Conservation (phyloP, 2,888 invertebrate species). For the Tolmerus cingulatus region DNA sequence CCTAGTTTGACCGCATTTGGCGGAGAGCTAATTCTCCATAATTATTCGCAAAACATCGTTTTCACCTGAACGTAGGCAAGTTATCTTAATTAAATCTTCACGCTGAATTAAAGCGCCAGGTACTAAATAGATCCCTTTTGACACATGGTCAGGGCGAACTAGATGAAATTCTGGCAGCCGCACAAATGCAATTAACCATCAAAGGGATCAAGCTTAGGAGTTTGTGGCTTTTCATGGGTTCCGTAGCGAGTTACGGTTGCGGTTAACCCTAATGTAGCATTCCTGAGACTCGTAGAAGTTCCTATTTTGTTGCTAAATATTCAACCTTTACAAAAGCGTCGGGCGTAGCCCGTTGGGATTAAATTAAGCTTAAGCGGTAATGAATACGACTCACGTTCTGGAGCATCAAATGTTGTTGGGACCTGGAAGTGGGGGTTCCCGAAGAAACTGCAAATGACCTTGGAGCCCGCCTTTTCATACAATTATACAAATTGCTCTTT, state of each 20-base stretch:
- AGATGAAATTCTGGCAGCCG: slow-evolving; percentile 40
- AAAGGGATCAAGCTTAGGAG: slow-evolving; percentile 37
- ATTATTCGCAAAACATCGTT: slow-evolving; percentile 8
- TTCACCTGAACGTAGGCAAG: slow-evolving; percentile 26
- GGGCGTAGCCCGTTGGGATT: background rate
- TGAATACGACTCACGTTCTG: background rate
- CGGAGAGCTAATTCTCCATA: background rate
- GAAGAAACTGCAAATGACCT: background rate
- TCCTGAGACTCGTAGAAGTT: slow-evolving; percentile 1
- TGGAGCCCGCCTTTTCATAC: background rate
- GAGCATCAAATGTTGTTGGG: background rate
- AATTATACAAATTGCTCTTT: background rate
- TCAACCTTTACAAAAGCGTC: background rate
- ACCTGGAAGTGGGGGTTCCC: background rate
- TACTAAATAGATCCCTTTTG: slow-evolving; percentile 29
- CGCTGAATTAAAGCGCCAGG: slow-evolving; percentile 39
- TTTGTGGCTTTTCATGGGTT: slow-evolving; percentile 35
- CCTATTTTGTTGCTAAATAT: slow-evolving; percentile 11
- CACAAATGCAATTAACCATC: slow-evolving; percentile 38
- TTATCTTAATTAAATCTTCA: slow-evolving; percentile 47
- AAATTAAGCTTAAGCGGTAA: slow-evolving; percentile 33
- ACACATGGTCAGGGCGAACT: slow-evolving; percentile 35
- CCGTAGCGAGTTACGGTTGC: slow-evolving; percentile 29
- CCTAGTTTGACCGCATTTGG: background rate
- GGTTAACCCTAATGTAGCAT: slow-evolving; percentile 40